Evolutionary conservation across 2,797 vertebrate genomes (phyloP), one percentile per base, ranked within the genome.

Genomic region (Tympanoctomys barrerae): DNA sequence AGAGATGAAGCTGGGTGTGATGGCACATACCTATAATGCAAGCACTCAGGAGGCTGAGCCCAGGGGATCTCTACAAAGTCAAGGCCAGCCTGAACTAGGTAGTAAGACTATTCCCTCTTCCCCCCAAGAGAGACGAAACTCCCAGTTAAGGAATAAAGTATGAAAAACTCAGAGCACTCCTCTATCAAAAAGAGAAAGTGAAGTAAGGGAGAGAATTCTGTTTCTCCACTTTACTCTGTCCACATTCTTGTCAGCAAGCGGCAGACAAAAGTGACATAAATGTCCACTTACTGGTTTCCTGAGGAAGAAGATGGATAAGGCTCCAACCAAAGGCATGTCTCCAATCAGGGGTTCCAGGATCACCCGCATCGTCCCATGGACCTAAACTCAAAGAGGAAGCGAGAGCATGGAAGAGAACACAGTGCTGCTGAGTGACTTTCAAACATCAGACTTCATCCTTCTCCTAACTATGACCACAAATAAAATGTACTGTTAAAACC

Each of bases 331-430:
- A 78, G 99, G 99, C 98, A 99, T 99, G 98, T 99, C 99, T 91
- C 99, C 99, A 89, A 99, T 99, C 95, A 99, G 94, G 1, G 99
- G 99, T 94, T 99, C 99, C 99, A 99, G 99, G 97, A 99, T 99
- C 95, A 99, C 99, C 7, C 99, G 98, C 99, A 99, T 97, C 16
- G 99, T 99, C 1, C 99, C 99, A 68, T 99, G 99, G 77, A 99
- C 99, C 99, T 99, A 98, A 24, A 97, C 28, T 90, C 49, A 77
- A 21, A 66, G 0, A 95, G 59, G 39, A 91, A 61, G 91, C 57
- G 73, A 96, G 61, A 62, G 28, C 24, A 73, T 2, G 22, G 91
- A 11, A 90, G 1, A 83, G 59, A 22, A 73, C 71, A 59, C 1
- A 57, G 36, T 3, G 54, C 52, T 21, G 11, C 22, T 26, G 14